These are phyloP conservation scores for Fukomys damarensis DNA, from an alignment of 2,113 vertebrate genomes.

Conservation along the genomic window DNA sequence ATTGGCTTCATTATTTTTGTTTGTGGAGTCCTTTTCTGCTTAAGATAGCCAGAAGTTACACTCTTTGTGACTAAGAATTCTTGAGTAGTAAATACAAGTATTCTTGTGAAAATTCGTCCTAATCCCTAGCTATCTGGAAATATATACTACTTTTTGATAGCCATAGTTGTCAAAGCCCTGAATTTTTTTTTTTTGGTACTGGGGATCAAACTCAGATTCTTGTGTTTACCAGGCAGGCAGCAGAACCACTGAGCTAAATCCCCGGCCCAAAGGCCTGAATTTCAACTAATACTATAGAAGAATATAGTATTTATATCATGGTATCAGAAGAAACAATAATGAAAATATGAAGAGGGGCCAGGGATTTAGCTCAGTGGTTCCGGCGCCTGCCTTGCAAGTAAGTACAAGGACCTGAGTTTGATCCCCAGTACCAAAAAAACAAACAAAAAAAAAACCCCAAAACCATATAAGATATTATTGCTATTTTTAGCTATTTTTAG, in stretches of 20 bases:
- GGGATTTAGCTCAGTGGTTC: too few species aligned
- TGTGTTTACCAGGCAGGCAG: too few species aligned
- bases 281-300: background rate
- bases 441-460: too few species aligned
- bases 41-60: background rate
- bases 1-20: background rate
- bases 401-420: too few species aligned
- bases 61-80: background rate
- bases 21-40: background rate
- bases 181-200: too few species aligned
- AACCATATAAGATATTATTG: conserved; percentile 19
- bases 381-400: too few species aligned
- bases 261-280: background rate
- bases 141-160: background rate
- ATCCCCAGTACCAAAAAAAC: too few species aligned
- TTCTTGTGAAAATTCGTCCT: background rate
- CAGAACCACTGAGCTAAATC: too few species aligned
- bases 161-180: background rate
- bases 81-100: background rate
- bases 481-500: background rate
- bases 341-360: conserved; percentile 1
- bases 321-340: conserved; percentile 12
- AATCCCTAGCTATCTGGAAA: conserved; percentile 30
- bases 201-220: too few species aligned
- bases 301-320: background rate